Base-by-base conservation (phyloP, 2,888 invertebrate genomes). In the Sthenelais limicola region DNA sequence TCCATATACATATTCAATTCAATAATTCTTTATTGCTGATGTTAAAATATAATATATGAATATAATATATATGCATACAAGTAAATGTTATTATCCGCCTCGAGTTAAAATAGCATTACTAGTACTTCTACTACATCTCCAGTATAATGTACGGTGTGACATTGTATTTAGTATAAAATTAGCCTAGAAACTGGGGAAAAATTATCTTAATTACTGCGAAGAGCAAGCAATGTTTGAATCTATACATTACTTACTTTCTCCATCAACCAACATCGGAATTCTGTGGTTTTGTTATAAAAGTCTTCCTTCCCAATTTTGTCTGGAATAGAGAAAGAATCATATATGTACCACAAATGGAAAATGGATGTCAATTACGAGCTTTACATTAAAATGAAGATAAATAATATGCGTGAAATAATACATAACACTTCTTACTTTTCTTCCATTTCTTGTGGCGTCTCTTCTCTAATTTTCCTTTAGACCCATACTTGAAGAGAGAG, bases 241-340 rank as follows among this genome's bases (percentile, higher is more conserved):
- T 15, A 15, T 43, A 9, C 43, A 15, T 4, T 24, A 26, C 73
- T 70, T 77, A 85, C 84, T 80, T 83, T 81, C 72, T 85, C 84
- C 62, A 75, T 75, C 18, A 85, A 78, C 85, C 85, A 85, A 62
- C 78, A 79, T 52, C 80, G 80, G 68, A 84, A 81, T 68, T 83
- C 83, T 28, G 80, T 67, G 72, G 83, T 82, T 70, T 83, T 83
- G 68, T 80, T 77, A 18, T 80, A 76, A 73, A 81, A 85, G 69
- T 85, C 85, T 69, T 85, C 81, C 82, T 83, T 83, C 1, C 82
- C 82, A 35, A 85, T 80, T 68, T 77, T 78, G 76, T 82, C 84
- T 84, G 79, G 32, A 78, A 78, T 24, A 56, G 52, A 51, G 9
- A 51, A 51, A 51, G 21, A 51, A 66, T 51, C 24, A 51, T 51